Base-by-base conservation (phyloP, 2,888 invertebrate species). In the Lycocerus yunnanus region DNA sequence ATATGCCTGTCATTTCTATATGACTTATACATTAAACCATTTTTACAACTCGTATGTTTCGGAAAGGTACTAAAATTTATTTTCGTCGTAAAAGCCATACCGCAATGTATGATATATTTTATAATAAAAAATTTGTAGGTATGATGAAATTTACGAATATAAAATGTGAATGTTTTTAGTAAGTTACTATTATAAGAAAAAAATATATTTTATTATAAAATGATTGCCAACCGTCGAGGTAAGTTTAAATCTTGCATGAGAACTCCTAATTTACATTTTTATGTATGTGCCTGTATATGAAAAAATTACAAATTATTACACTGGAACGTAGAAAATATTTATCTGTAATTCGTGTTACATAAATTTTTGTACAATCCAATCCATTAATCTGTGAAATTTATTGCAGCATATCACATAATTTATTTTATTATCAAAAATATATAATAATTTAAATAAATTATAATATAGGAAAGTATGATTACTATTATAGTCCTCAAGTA, bases 1-100 rank as follows among this genome's bases (percentile, higher is more conserved):
- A 84, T 82, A 82, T 82, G 82, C 80, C 80, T 81, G 83, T 82
- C 82, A 82, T 78, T 81, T 78, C 72, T 72, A 69, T 15, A 75
- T 71, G 74, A 69, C 71, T 71, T 71, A 68, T 68, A 63, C 61
- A 63, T 63, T 63, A 63, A 63, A 63, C 61, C 18, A 63, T 63
- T 20, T n/a, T 63, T 18, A n/a, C 16, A 63, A 63, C 16, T 63
- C 13, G 16, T 63, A 18, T 18, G 15, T 63, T 20, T 16, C 61
- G 18, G 20, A 11, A 18, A 60, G 16, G 60, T 60, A 60, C 60
- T 16, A 16, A 60, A 43, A 43, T 43, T 43, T 43, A 60, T 60
- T 60, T 60, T 60, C 15, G 60, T 60, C 16, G 60, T 60, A 16
- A 60, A 60, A 60, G 3, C 16, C 2, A 6, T 43, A 43, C 27